Base-by-base conservation (phyloP, 1,140 invertebrate species). In the Lepidurus couesii region DNA sequence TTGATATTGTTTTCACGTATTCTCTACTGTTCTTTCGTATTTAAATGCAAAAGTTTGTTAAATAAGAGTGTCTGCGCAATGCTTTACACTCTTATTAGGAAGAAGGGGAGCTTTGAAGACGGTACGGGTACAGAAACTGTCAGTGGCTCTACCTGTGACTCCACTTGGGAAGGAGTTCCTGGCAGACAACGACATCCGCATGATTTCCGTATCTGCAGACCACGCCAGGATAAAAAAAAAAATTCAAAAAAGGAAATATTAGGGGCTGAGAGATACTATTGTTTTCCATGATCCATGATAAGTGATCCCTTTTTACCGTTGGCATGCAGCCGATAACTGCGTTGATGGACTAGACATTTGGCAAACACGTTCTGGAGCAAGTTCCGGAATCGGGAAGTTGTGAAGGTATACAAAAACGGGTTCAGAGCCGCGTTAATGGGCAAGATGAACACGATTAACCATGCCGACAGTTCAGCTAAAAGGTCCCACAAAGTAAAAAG, bases 381-480 rank as follows among this genome's bases (percentile, higher is more conserved):
- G 7, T 42, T 42, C 16, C 80, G 44, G 78, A 84, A 91, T 83
- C 90, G 90, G 0, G 90, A 89, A 6, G 91, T 92, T 0, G 92
- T 92, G 77, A 94, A 91, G 7, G 92, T 94, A 82, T 94, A 94
- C 0, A 94, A 84, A 1, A 93, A 83, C 1, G 92, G 92, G 85
- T 94, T 94, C 0, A 93, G 85, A 0, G 92, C 91, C 0, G 91
- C 91, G 83, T 94, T 94, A 0, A 94, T 87, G 0, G 93, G 93
- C 9, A 94, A 82, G 73, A 94, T 87, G 79, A 93, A 92, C 6
- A 94, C 89, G 0, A 92, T 90, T 1, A 93, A 84, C 91, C 91
- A 93, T 10, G 90, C 90, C 81, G 91, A 90, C 26, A 91, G 84
- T 82, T 91, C 88, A 65, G 88, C 90, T 90, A 81, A 16, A 85